phyloP scores from a whole-genome alignment of 2,888 invertebrate species.

The Anoplius nigerrimus region DNA sequence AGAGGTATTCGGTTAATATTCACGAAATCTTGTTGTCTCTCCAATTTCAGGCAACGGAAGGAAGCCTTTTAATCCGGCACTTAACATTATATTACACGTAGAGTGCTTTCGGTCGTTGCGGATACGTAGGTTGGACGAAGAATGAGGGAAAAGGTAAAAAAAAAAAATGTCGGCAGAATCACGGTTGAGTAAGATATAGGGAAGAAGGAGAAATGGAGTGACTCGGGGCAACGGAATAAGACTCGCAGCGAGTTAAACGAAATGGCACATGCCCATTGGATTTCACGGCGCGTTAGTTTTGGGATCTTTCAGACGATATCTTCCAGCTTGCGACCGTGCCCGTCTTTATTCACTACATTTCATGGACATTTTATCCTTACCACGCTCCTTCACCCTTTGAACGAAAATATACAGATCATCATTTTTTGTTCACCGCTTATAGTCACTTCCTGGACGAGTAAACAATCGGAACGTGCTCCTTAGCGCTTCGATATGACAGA shows the following conservation, averaged over 20 bases:
- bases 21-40: not conserved
- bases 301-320: conserved; percentile 54
- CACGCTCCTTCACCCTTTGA: too few species aligned
- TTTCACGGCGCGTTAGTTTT: conserved; percentile 70
- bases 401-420: too few species aligned
- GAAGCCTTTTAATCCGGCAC: not conserved
- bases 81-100: not conserved
- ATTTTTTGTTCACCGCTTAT: too few species aligned
- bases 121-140: not conserved
- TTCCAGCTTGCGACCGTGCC: conserved; percentile 12
- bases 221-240: conserved; percentile 44
- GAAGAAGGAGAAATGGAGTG: conserved; percentile 24
- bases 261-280: conserved; percentile 71
- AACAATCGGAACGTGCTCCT: too few species aligned
- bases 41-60: not conserved
- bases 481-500: too few species aligned
- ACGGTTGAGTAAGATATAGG: conserved; percentile 4
- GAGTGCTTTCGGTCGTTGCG: not conserved
- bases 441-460: too few species aligned
- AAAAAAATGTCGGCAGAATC: not conserved
- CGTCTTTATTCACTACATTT: too few species aligned
- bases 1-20: too few species aligned
- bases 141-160: not conserved
- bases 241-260: conserved; percentile 66
- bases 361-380: too few species aligned